Evolutionary conservation across 2,797 vertebrate genomes (phyloP).

Genomic region (Pterois miles): DNA sequence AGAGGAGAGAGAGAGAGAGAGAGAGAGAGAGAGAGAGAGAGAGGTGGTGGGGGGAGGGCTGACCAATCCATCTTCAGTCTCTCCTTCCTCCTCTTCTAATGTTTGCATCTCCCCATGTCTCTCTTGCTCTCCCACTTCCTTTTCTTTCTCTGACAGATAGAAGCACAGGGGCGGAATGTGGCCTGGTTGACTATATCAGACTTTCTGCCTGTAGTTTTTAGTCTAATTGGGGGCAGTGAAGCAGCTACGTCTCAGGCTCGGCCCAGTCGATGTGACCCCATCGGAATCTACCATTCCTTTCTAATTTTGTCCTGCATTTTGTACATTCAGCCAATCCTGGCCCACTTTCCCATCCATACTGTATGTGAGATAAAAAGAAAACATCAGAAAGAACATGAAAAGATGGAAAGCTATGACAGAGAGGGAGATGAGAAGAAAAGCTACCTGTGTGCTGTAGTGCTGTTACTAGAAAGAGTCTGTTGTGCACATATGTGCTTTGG

Average conservation of each 20-base stretch:
- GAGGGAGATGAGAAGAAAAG: neutral
- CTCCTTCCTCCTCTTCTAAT: constrained; percentile 66
- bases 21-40: constrained; percentile 26
- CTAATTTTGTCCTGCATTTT: constrained; percentile 65
- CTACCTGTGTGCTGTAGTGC: neutral
- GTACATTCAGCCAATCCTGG: constrained; percentile 53
- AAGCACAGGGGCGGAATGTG: constrained; percentile 60
- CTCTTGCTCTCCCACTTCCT: constrained; percentile 44
- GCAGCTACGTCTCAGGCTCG: constrained; percentile 50
- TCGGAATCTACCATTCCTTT: constrained; percentile 62
- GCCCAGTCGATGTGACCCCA: constrained; percentile 71
- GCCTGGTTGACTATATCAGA: constrained; percentile 70
- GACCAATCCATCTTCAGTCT: constrained; percentile 75
- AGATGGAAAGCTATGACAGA: constrained; percentile 7
- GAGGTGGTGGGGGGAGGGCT: constrained; percentile 36
- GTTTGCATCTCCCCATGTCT: constrained; percentile 63
- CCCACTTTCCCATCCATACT: constrained; percentile 58
- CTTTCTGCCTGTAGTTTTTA: constrained; percentile 55
- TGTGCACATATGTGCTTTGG: neutral
- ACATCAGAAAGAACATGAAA: constrained; percentile 38
- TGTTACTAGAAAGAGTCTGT: neutral
- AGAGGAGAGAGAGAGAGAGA: constrained; percentile 29
- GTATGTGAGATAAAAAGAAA: constrained; percentile 38
- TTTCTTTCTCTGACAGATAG: constrained; percentile 61
- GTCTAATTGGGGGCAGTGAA: constrained; percentile 73